Percentiles rank a stretch among this genome's conserved stretches.
phyloP scores from a whole-genome alignment of 2,888 invertebrate species.

The Campopleginae sp. region DNA sequence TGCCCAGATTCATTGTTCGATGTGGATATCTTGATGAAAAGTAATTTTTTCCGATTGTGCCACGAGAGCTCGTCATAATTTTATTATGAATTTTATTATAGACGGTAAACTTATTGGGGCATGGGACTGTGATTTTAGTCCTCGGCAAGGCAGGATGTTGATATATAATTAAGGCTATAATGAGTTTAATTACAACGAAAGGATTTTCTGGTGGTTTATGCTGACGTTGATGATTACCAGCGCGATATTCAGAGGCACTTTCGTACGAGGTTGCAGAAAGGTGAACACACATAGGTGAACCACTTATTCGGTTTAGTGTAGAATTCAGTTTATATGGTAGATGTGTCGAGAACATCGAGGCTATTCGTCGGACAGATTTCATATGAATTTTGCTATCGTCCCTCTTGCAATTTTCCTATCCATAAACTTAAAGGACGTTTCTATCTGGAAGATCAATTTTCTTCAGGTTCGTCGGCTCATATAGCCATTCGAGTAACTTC shows the following conservation, averaged over 20 bases:
- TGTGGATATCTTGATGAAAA: not conserved
- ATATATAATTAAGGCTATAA: not conserved
- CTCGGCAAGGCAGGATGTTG: not conserved
- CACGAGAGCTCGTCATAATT: not conserved
- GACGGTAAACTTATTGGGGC: not conserved
- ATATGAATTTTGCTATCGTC: slow-evolving; percentile 79
- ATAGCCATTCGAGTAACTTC: slow-evolving; percentile 39
- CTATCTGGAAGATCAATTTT: slow-evolving; percentile 82
- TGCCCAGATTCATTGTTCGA: not conserved
- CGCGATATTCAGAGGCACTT: slow-evolving; percentile 70
- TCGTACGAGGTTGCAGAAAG: slow-evolving; percentile 47
- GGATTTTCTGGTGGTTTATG: not conserved
- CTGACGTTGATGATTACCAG: not conserved
- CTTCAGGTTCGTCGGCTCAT: slow-evolving; percentile 68
- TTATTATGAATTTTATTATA: not conserved
- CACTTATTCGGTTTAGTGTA: slow-evolving; percentile 74
- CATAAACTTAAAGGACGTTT: slow-evolving; percentile 82
- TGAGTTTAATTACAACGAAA: not conserved
- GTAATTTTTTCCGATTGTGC: not conserved
- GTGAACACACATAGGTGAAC: not conserved
- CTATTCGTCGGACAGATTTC: slow-evolving; percentile 71
- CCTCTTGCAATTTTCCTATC: slow-evolving; percentile 49
- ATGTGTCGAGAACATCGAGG: slow-evolving; percentile 24
- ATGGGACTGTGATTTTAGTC: not conserved
- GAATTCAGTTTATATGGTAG: slow-evolving; percentile 74